Percentiles rank a stretch among this genome's conserved stretches.
These are phyloP conservation scores for Silurus aristotelis DNA, from an alignment of 2,797 vertebrate species.

Conservation along the genomic window DNA sequence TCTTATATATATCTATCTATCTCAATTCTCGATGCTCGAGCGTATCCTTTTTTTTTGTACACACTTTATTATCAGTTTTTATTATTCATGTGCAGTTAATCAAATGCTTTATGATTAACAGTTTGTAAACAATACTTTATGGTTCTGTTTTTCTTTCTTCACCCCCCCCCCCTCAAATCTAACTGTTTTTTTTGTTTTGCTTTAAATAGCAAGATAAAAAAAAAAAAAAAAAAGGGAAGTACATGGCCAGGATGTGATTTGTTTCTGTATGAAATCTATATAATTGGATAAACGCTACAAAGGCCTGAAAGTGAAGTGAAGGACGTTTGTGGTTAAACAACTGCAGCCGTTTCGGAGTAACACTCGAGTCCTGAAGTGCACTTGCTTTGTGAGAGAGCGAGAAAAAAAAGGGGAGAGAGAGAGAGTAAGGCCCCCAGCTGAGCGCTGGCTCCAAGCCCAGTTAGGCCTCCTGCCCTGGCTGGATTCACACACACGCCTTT, in stretches of 20 bases:
- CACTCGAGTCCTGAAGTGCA: neutral
- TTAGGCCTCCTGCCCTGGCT: slow-evolving; percentile 55
- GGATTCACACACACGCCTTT: slow-evolving; percentile 27
- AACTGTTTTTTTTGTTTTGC: no score
- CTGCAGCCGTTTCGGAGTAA: slow-evolving; percentile 41
- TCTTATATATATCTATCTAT: no score
- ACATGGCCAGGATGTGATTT: neutral
- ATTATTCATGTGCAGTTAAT: no score
- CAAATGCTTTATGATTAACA: no score
- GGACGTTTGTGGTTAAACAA: slow-evolving; percentile 61
- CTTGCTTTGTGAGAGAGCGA: neutral
- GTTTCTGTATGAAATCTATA: neutral
- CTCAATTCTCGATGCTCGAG: no score
- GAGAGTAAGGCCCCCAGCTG: slow-evolving; percentile 57
- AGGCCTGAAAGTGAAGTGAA: neutral
- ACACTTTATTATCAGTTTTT: no score
- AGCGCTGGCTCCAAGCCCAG: slow-evolving; percentile 62
- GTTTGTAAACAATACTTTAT: no score
- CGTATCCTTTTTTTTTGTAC: no score
- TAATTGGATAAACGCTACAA: neutral
- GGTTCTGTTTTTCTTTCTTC: no score
- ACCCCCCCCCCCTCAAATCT: no score
- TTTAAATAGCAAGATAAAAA: no score
- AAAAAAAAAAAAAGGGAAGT: no score
- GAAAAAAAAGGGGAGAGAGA: neutral